A percentile compares a stretch with the other conserved stretches of the same genome.
These are phyloP conservation scores for Macrosteles quadrilineatus DNA, from an alignment of 1,140 invertebrate genomes.

Conservation along the genomic window DNA sequence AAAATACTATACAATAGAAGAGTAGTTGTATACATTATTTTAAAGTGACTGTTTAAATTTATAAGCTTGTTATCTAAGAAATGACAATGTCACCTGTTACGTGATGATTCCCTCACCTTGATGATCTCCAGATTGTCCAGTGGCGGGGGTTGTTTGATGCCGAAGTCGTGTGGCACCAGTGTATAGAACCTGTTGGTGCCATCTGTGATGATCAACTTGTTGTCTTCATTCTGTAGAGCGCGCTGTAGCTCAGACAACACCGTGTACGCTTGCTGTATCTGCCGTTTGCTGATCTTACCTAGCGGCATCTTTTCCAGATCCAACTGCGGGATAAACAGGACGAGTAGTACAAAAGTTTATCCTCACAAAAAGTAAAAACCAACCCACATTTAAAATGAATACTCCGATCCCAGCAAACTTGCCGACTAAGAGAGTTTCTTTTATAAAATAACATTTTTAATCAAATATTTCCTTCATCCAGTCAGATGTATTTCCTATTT, in stretches of 20 bases:
- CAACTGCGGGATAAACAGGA: slow-evolving; percentile 57
- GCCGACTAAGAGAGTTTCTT: background rate
- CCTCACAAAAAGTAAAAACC: background rate
- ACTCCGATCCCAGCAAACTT: background rate
- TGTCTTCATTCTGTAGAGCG: slow-evolving; percentile 57
- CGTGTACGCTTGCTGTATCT: slow-evolving; percentile 83
- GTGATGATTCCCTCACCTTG: too few relatives aligned
- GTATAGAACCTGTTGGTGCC: slow-evolving; percentile 93
- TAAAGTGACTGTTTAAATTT: too few relatives aligned
- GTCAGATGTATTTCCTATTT: too few relatives aligned
- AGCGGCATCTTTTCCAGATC: slow-evolving; percentile 97
- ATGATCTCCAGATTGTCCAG: slow-evolving; percentile 76
- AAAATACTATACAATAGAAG: too few relatives aligned
- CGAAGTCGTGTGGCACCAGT: slow-evolving; percentile 93
- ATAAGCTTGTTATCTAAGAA: too few relatives aligned
- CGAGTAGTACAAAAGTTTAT: background rate
- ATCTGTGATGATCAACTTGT: slow-evolving; percentile 68
- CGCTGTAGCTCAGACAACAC: slow-evolving; percentile 78
- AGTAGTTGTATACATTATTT: too few relatives aligned
- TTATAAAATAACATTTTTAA: too few relatives aligned
- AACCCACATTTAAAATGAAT: background rate
- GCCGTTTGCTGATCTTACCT: slow-evolving; percentile 91
- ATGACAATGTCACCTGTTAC: too few relatives aligned
- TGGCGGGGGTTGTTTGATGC: slow-evolving; percentile 77
- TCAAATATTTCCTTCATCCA: too few relatives aligned